phyloP scores from a whole-genome alignment of 2,888 invertebrate species.

The Catocala fraxini region DNA sequence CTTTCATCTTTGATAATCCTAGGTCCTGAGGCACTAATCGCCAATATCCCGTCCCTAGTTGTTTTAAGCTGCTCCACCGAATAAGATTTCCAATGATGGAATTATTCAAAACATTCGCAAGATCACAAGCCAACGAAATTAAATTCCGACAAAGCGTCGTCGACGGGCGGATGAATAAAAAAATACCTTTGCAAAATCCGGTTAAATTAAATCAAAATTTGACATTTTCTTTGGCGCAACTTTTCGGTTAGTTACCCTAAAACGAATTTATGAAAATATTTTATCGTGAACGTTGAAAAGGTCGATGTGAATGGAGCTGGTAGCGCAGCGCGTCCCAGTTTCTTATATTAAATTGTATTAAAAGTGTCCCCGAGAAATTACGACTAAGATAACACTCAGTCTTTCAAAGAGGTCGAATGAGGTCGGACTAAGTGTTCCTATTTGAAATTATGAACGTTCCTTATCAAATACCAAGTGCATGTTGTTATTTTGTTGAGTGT shows the following conservation, averaged over 20 bases:
- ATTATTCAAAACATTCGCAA: conserved; percentile 64
- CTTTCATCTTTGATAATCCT: not conserved
- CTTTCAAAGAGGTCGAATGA: not conserved
- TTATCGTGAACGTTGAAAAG: conserved; percentile 10
- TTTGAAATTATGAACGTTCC: not conserved
- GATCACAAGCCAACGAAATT: conserved; percentile 62
- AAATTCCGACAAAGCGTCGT: conserved; percentile 57
- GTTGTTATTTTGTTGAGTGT: too few relatives aligned
- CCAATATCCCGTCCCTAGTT: conserved; percentile 32
- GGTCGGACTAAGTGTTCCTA: not conserved
- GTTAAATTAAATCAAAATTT: conserved; percentile 56
- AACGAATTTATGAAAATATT: conserved; percentile 17
- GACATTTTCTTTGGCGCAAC: conserved; percentile 43
- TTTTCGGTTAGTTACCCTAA: conserved; percentile 39
- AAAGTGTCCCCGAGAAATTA: conserved; percentile 11
- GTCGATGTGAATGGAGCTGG: not conserved
- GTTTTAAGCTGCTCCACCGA: conserved; percentile 35
- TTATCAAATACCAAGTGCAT: too few relatives aligned
- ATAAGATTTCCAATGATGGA: conserved; percentile 53
- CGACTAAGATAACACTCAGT: not conserved
- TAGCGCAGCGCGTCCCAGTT: conserved; percentile 1
- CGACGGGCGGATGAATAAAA: conserved; percentile 46
- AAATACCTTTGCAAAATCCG: conserved; percentile 50
- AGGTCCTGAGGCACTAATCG: conserved; percentile 10
- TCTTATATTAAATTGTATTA: conserved; percentile 12